Conservation (phyloP, 1,140 invertebrate species). For the Aphaenogaster rudis region DNA sequence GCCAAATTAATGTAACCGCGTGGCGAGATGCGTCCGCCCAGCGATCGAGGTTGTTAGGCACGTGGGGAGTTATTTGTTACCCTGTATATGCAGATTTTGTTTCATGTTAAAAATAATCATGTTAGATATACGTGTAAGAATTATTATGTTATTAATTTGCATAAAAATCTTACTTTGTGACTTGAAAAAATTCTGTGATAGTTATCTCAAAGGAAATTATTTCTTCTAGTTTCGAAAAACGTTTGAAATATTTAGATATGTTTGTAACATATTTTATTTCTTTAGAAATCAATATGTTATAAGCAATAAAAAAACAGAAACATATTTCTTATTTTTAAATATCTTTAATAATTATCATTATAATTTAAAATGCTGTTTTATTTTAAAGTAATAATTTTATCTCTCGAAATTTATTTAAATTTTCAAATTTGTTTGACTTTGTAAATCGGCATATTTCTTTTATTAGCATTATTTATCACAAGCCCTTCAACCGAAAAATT, state of each 20-base stretch:
- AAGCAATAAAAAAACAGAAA: background rate
- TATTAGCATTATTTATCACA: background rate
- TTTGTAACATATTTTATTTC: background rate
- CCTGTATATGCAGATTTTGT: background rate
- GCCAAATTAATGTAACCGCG: no score
- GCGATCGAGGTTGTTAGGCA: no score
- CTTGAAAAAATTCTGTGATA: background rate
- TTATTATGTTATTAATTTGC: background rate
- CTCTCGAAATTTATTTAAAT: background rate
- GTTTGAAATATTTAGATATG: background rate
- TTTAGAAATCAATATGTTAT: background rate
- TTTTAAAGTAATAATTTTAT: background rate
- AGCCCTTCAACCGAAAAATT: background rate
- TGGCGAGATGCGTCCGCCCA: no score
- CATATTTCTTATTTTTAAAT: background rate
- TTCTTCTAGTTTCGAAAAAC: background rate
- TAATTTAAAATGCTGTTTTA: background rate
- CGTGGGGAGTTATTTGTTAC: no score
- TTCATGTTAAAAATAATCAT: background rate
- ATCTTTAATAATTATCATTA: background rate
- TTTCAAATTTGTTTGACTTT: slow-evolving; percentile 18
- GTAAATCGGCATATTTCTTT: background rate
- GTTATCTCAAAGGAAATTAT: background rate
- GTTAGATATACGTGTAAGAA: background rate
- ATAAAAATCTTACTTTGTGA: background rate